Evolutionary conservation across 2,113 vertebrate species (phyloP), one percentile per base, ranked within the genome.

Genomic region (Cisticola juncidis): DNA sequence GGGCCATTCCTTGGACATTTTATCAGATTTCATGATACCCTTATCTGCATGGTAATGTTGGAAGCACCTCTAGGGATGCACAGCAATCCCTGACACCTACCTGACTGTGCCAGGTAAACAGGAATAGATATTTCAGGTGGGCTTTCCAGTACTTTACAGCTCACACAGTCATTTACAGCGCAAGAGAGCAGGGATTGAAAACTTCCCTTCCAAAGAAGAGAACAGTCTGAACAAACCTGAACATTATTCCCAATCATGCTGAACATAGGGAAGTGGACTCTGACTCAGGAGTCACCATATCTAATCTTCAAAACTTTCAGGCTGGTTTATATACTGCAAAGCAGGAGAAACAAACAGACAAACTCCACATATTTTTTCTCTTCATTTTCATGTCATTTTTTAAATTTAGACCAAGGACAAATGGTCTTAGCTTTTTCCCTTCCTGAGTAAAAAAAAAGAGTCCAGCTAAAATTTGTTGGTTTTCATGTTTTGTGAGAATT

Each of bases 271-370:
- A 89, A 79, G 13, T 73, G 21, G 61, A 84, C 40, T 50, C n/a
- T 53, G 35, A 36, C 21, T 94, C 74, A 68, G 36, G 21, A 79
- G 33, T 65, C n/a, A 61, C 13, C 23, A 10, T 58, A 65, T 31
- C 57, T 62, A 35, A 72, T 50, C 62, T 88, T 91, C 61, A 84
- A 56, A 84, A 44, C 15, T 60, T 91, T 71, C 42, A 81, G 38
- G 17, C 26, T 72, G 7, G 11, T 90, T 85, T 90, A 72, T 65
- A 38, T 12, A 69, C 14, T 20, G 44, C 19, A 68, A 72, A 76
- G 48, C 14, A 79, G 26, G 25, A 76, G 86, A 74, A 88, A 15
- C 10, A 83, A 68, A 40, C 26, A 88, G 36, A 50, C 9, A 76
- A 69, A 45, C 3, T 42, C 5, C 60, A 50, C 6, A 9, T 18